Percentiles rank a stretch among this genome's conserved stretches.
phyloP scores from a whole-genome alignment of 2,888 invertebrate genomes.

The Hemistola chrysoprasaria region DNA sequence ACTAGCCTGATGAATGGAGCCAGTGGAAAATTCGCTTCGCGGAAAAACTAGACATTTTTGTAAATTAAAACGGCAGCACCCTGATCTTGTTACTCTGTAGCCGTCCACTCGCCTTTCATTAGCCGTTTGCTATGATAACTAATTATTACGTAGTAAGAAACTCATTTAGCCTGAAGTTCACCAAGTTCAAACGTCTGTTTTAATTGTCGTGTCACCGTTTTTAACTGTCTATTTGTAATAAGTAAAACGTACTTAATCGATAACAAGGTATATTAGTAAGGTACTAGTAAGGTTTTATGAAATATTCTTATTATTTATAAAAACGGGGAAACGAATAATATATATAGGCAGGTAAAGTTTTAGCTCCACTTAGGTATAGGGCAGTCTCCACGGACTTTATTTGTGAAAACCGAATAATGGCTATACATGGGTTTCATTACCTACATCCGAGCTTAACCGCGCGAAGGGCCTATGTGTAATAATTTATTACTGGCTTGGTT shows the following conservation, averaged over 20 bases:
- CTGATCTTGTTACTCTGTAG: constrained; percentile 54
- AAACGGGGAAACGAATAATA: too few relatives aligned
- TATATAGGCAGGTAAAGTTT: not conserved
- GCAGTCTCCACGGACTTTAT: constrained; percentile 41
- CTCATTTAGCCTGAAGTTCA: too few relatives aligned
- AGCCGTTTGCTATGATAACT: too few relatives aligned
- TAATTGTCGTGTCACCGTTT: too few relatives aligned
- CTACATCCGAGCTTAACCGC: constrained; percentile 62
- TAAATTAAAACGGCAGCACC: constrained; percentile 64
- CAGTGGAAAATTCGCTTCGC: constrained; percentile 56
- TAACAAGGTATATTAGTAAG: too few relatives aligned
- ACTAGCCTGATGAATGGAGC: constrained; percentile 72
- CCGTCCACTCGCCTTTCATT: constrained; percentile 30
- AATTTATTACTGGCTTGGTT: constrained; percentile 64
- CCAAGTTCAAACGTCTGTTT: too few relatives aligned
- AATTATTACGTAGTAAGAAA: too few relatives aligned
- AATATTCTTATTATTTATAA: too few relatives aligned
- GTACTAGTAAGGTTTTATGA: too few relatives aligned
- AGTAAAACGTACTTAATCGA: too few relatives aligned
- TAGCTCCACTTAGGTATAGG: not conserved
- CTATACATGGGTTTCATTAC: constrained; percentile 61
- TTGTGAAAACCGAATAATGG: constrained; percentile 57
- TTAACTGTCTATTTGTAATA: too few relatives aligned
- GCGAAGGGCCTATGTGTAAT: constrained; percentile 67
- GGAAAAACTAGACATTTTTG: constrained; percentile 61